Conservation (phyloP, 2,113 vertebrate species). For the Mesoclemmys tuberculata region DNA sequence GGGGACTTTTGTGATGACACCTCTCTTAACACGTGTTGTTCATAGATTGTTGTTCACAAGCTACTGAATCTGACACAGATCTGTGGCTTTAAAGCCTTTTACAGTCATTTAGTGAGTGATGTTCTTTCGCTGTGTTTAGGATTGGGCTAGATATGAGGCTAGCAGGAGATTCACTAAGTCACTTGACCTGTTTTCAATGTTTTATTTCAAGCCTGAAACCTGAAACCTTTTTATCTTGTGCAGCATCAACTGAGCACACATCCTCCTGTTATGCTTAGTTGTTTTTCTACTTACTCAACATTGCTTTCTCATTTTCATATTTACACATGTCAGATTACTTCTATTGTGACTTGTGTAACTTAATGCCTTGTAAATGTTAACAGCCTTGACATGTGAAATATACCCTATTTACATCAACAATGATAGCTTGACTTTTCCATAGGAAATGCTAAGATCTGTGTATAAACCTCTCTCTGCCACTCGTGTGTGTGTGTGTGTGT, state of each 20-base stretch:
- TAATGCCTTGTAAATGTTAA: background rate
- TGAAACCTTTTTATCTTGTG: background rate
- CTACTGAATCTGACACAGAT: background rate
- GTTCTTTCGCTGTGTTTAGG: background rate
- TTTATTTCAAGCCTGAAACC: background rate
- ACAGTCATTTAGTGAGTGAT: background rate
- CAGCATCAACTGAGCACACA: background rate
- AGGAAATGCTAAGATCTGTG: background rate
- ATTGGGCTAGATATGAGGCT: background rate
- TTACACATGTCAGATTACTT: background rate
- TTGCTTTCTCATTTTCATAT: background rate
- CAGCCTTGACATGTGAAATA: background rate
- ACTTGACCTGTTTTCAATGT: conserved; percentile 9
- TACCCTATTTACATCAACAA: background rate
- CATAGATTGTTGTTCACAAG: background rate
- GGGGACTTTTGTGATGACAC: background rate
- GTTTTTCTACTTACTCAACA: background rate
- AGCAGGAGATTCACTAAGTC: background rate
- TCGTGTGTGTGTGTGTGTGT: background rate
- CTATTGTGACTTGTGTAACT: background rate
- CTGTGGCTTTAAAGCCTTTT: conserved; percentile 22
- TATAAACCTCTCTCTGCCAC: background rate
- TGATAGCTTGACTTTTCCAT: background rate
- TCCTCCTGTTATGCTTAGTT: background rate
- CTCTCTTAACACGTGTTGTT: background rate